These are phyloP conservation scores for Heteromyza rotundicornis DNA, from an alignment of 2,888 invertebrate species.

Conservation along the genomic window DNA sequence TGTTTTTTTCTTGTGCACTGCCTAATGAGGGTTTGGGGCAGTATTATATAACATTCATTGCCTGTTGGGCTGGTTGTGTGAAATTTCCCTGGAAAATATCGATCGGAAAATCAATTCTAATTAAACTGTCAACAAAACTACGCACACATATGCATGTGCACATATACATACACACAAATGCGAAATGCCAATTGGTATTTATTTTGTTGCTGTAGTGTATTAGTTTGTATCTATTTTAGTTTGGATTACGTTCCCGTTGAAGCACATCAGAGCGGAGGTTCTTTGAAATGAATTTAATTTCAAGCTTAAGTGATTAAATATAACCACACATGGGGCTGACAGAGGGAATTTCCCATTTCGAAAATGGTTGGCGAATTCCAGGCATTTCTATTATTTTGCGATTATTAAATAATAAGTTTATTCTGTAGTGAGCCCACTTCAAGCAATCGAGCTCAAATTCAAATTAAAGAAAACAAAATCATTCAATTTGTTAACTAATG, in stretches of 20 bases:
- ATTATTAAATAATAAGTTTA: not conserved
- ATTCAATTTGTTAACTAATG: no score
- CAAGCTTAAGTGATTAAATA: no score
- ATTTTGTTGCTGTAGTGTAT: not conserved
- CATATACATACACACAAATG: slow-evolving; percentile 27
- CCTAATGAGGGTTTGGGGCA: not conserved
- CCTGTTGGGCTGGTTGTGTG: slow-evolving; percentile 10
- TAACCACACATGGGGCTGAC: not conserved
- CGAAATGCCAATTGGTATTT: slow-evolving; percentile 5
- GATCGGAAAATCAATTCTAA: slow-evolving; percentile 60
- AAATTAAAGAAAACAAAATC: no score
- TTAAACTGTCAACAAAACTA: slow-evolving; percentile 48
- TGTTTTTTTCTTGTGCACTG: not conserved
- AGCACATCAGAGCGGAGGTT: no score
- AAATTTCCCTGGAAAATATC: slow-evolving; percentile 58
- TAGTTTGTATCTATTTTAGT: slow-evolving; percentile 4
- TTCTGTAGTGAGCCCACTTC: no score
- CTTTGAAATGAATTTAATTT: no score
- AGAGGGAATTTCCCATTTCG: no score
- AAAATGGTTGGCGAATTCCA: no score
- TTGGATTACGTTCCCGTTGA: not conserved
- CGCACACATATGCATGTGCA: slow-evolving; percentile 19
- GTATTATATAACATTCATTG: not conserved
- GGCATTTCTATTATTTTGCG: not conserved
- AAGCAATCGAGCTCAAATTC: no score